Percentiles rank a stretch among this genome's conserved stretches.
These are phyloP conservation scores for Cheilosia variabilis DNA, from an alignment of 2,888 invertebrate genomes.

Conservation along the genomic window DNA sequence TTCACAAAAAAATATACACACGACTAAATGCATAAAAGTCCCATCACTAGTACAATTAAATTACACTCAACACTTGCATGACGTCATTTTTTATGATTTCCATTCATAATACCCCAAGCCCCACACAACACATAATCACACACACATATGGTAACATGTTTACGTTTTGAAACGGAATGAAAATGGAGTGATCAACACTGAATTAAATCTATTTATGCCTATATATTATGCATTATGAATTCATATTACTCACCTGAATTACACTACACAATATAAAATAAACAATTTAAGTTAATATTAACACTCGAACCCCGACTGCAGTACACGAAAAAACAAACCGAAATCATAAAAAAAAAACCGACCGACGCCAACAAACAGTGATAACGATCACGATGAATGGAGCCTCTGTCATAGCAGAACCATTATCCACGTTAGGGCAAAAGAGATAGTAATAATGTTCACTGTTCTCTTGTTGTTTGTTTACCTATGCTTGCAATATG, in stretches of 20 bases:
- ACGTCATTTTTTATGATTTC: conserved; percentile 2
- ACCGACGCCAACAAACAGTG: neutral
- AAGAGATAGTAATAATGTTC: conserved; percentile 1
- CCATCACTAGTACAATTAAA: neutral
- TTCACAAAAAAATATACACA: neutral
- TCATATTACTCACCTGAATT: neutral
- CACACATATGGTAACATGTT: conserved; percentile 1
- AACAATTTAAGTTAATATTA: neutral
- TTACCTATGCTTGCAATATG: too few species aligned
- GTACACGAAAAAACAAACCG: neutral
- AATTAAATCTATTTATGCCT: neutral
- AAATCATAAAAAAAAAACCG: neutral
- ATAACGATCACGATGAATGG: neutral
- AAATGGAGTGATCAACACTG: neutral
- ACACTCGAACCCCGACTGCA: neutral
- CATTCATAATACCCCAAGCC: neutral
- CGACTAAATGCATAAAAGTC: neutral
- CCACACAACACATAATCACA: conserved; percentile 8
- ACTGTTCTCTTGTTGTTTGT: conserved; percentile 1
- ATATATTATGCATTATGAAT: neutral
- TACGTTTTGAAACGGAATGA: conserved; percentile 2
- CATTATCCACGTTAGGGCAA: neutral
- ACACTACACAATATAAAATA: neutral
- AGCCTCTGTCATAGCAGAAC: neutral
- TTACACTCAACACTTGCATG: neutral